phyloP scores from a whole-genome alignment of 2,888 invertebrate genomes.

The Chrysina gloriosa region DNA sequence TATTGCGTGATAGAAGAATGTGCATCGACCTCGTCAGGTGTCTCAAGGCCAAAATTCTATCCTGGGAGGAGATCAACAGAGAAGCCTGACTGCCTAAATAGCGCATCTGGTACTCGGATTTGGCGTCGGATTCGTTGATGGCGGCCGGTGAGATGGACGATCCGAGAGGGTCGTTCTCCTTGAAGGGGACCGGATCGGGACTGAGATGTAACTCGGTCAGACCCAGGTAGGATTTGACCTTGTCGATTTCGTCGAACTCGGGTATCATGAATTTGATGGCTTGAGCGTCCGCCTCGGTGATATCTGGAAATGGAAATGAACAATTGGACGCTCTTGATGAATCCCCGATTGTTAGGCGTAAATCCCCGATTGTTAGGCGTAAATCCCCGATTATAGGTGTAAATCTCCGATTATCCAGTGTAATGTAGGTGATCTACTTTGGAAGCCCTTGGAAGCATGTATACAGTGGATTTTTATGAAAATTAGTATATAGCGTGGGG shows the following conservation, averaged over 20 bases:
- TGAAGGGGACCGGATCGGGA: slow-evolving; percentile 62
- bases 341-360: no score
- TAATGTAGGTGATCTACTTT: no score
- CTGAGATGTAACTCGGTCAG: slow-evolving; percentile 61
- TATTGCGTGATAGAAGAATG: slow-evolving; percentile 68
- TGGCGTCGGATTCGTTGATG: slow-evolving; percentile 54
- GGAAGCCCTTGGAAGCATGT: no score
- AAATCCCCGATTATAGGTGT: no score
- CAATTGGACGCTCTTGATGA: no score
- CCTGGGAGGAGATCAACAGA: slow-evolving; percentile 63
- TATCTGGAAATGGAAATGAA: slow-evolving; percentile 56
- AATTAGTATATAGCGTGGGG: no score
- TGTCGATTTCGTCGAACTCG: slow-evolving; percentile 56
- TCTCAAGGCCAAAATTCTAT: slow-evolving; percentile 67
- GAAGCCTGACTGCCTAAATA: slow-evolving; percentile 68
- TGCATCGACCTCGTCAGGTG: slow-evolving; percentile 67
- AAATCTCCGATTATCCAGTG: no score
- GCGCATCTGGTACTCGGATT: slow-evolving; percentile 55
- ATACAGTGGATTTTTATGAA: no score
- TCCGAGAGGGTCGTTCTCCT: slow-evolving; percentile 69
- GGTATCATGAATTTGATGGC: slow-evolving; percentile 55
- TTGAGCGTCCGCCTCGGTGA: slow-evolving; percentile 59
- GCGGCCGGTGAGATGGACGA: slow-evolving; percentile 64
- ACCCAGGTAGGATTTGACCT: slow-evolving; percentile 59
- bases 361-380: no score